phyloP scores from a whole-genome alignment of 2,797 vertebrate species.

The Eupleurogrammus muticus region DNA sequence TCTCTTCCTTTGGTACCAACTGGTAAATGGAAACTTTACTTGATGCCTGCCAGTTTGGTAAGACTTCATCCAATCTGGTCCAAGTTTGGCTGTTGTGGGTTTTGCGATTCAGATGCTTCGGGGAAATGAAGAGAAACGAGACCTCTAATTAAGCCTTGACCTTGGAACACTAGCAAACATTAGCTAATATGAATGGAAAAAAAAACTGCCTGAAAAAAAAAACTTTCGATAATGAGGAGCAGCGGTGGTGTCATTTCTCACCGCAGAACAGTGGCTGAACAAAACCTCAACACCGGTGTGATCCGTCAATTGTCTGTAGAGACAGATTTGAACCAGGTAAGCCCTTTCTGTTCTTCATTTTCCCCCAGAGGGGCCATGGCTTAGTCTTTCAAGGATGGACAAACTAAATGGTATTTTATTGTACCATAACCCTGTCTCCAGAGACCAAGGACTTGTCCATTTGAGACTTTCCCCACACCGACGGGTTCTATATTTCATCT shows the following conservation, averaged over 20 bases:
- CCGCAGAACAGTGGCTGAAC: conserved; percentile 3
- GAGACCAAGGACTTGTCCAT: conserved; percentile 47
- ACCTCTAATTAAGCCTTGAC: background rate
- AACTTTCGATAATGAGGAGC: background rate
- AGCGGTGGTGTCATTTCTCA: background rate
- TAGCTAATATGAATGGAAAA: background rate
- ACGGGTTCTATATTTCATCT: conserved; percentile 67
- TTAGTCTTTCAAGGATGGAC: conserved; percentile 74
- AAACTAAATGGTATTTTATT: conserved; percentile 67
- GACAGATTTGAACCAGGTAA: conserved; percentile 53
- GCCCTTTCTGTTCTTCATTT: conserved; percentile 54
- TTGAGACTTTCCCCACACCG: conserved; percentile 54
- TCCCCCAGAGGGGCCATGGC: conserved; percentile 48
- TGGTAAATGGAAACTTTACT: background rate
- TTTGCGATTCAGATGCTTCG: background rate
- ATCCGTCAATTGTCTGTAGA: conserved; percentile 46
- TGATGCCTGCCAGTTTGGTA: background rate
- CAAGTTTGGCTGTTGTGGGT: background rate
- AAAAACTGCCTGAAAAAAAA: background rate
- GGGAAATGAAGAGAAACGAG: background rate
- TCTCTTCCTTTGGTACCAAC: background rate
- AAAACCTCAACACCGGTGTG: conserved; percentile 2
- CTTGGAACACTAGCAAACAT: background rate
- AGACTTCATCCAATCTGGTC: background rate
- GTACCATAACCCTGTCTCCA: conserved; percentile 52